Evolutionary conservation across 1,140 invertebrate species (phyloP).

Genomic region (Trypoxylus dichotomus): DNA sequence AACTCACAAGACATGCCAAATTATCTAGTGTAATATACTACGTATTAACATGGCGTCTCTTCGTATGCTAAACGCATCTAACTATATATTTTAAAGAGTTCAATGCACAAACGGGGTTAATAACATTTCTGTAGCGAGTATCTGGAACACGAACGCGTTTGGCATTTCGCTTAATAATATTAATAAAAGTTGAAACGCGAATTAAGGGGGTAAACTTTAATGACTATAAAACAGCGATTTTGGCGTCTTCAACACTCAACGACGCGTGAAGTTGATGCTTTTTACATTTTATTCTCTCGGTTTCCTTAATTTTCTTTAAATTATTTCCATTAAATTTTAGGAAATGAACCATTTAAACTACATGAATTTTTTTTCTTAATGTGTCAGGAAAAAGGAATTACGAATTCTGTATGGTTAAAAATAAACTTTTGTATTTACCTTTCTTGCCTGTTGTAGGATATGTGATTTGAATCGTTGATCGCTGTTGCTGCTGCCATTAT

Average conservation of each 20-base stretch:
- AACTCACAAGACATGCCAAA: background rate
- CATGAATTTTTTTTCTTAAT: no score
- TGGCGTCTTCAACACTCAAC: background rate
- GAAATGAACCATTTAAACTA: no score
- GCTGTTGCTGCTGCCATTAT: slow-evolving; percentile 50
- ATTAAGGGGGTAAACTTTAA: background rate
- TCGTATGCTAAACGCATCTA: background rate
- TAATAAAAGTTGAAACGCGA: background rate
- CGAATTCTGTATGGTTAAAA: no score
- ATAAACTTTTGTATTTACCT: slow-evolving; percentile 40
- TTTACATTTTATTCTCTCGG: background rate
- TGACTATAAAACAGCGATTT: background rate
- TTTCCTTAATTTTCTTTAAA: no score
- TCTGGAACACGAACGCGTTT: background rate
- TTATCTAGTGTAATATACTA: background rate
- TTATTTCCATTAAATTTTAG: no score
- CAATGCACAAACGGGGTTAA: slow-evolving; percentile 1
- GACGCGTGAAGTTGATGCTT: background rate
- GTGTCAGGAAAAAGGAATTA: no score
- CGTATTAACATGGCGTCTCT: background rate
- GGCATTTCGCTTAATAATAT: slow-evolving; percentile 11
- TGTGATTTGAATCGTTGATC: slow-evolving; percentile 49
- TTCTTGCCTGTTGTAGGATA: slow-evolving; percentile 50
- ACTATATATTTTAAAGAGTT: background rate
- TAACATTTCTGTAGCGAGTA: background rate